Conservation (phyloP, 2,888 invertebrate genomes). For the Liopterus haemorrhoidalis region DNA sequence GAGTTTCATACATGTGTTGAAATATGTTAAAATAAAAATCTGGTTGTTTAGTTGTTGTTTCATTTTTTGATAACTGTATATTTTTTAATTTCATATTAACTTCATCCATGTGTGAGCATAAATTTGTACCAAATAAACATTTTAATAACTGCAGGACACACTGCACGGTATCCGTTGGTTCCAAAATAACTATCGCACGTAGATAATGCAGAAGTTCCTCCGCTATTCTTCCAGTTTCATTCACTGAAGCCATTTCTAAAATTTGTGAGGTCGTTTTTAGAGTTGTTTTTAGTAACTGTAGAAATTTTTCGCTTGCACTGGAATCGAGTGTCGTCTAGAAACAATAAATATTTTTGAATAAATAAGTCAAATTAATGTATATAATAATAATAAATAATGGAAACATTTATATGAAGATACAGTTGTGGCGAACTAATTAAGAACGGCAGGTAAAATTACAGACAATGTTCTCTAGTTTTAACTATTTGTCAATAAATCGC, state of each 20-base stretch:
- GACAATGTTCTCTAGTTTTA: too few relatives aligned
- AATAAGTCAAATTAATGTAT: conserved; percentile 28
- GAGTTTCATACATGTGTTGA: conserved; percentile 42
- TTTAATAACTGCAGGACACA: conserved; percentile 73
- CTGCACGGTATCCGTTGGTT: conserved; percentile 62
- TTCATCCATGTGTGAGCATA: conserved; percentile 48
- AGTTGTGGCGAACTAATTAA: too few relatives aligned
- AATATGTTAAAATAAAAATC: conserved; percentile 45
- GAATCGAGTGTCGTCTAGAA: conserved; percentile 70
- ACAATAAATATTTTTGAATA: conserved; percentile 17
- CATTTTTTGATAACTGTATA: conserved; percentile 7
- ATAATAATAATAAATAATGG: too few relatives aligned
- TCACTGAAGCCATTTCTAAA: conserved; percentile 61
- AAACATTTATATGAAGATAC: too few relatives aligned
- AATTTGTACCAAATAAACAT: conserved; percentile 71
- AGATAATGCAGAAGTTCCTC: conserved; percentile 77
- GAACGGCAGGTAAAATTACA: too few relatives aligned
- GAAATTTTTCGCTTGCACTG: conserved; percentile 68
- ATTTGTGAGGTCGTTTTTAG: conserved; percentile 63
- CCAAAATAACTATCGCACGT: conserved; percentile 62
- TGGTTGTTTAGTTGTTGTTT: too few relatives aligned
- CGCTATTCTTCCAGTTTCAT: conserved; percentile 66
- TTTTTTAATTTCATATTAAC: conserved; percentile 32
- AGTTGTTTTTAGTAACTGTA: conserved; percentile 58
- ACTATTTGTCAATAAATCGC: too few relatives aligned